Evolutionary conservation across 2,797 vertebrate genomes (phyloP).

Genomic region (Distichodus sexfasciatus): DNA sequence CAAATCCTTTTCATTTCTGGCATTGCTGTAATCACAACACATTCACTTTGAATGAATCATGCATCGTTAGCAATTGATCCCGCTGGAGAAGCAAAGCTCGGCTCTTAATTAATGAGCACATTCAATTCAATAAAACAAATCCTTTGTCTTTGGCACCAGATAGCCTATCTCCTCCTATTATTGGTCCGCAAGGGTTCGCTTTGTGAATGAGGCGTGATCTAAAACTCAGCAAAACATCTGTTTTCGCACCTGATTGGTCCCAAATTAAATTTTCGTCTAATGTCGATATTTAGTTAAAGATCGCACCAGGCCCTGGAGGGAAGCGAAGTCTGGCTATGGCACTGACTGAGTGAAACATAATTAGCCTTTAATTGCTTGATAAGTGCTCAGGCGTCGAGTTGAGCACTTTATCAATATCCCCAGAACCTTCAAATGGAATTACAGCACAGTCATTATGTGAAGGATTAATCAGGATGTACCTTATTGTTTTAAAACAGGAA

Average conservation of each 20-base stretch:
- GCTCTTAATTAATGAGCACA: constrained; percentile 6
- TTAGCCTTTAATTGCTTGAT: constrained; percentile 77
- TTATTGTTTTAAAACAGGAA: constrained; percentile 63
- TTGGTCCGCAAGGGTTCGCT: constrained; percentile 25
- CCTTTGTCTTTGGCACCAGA: constrained; percentile 28
- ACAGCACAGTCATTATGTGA: constrained; percentile 63
- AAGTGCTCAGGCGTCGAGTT: constrained; percentile 68
- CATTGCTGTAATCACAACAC: constrained; percentile 12
- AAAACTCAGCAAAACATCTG: constrained; percentile 36
- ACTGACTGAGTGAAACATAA: constrained; percentile 72
- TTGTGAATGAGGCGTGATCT: constrained; percentile 23
- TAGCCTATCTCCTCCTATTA: constrained; percentile 35
- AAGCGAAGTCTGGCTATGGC: constrained; percentile 63
- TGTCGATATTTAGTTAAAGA: constrained; percentile 65
- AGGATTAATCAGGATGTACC: constrained; percentile 70
- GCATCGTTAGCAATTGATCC: constrained; percentile 42
- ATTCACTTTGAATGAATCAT: constrained; percentile 25
- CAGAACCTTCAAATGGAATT: constrained; percentile 71
- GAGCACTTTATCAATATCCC: constrained; percentile 75
- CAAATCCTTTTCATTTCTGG: too few relatives aligned
- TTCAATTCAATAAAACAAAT: constrained; percentile 21
- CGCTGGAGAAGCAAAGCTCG: constrained; percentile 14
- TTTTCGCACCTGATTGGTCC: constrained; percentile 48
- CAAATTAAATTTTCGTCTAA: constrained; percentile 59
- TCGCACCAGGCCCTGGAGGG: constrained; percentile 66